A percentile compares a stretch with the other conserved stretches of the same genome.
phyloP scores from a whole-genome alignment of 2,113 vertebrate genomes.

The Saimiri boliviensis region DNA sequence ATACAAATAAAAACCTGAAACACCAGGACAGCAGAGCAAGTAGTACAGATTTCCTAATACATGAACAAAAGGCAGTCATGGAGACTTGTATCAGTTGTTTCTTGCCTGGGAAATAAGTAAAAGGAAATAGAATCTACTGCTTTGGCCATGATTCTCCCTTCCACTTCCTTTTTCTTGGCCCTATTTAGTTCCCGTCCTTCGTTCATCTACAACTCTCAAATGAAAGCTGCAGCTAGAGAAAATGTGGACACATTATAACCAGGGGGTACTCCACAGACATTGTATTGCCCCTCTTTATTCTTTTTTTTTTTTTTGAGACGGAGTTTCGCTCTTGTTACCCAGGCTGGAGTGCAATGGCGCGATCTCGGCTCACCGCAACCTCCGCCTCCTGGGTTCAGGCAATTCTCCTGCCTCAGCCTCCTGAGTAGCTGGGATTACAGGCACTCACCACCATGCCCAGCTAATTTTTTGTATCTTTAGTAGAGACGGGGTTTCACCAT shows the following conservation, averaged over 20 bases:
- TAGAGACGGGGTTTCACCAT: no score
- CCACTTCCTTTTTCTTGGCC: not conserved
- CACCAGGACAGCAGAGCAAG: not conserved
- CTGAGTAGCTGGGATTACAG: no score
- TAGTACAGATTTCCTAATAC: not conserved
- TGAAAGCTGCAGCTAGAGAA: not conserved
- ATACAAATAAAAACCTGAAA: not conserved
- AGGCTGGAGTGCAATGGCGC: no score
- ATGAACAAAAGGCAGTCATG: not conserved
- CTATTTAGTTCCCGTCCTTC: not conserved
- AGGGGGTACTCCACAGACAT: not conserved
- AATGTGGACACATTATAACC: not conserved
- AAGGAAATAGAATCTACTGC: not conserved
- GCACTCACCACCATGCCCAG: no score
- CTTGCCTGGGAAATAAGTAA: not conserved
- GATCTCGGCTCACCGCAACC: no score
- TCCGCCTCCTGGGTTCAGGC: no score
- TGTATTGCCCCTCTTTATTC: not conserved
- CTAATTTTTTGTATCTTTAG: no score
- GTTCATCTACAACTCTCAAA: not conserved
- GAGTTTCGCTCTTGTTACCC: no score
- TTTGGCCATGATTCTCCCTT: fast-evolving
- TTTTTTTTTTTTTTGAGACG: no score
- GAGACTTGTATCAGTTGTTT: not conserved
- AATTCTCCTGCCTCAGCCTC: no score